Conservation (phyloP, 2,797 vertebrate species). For the Pantherophis vulpinus region DNA sequence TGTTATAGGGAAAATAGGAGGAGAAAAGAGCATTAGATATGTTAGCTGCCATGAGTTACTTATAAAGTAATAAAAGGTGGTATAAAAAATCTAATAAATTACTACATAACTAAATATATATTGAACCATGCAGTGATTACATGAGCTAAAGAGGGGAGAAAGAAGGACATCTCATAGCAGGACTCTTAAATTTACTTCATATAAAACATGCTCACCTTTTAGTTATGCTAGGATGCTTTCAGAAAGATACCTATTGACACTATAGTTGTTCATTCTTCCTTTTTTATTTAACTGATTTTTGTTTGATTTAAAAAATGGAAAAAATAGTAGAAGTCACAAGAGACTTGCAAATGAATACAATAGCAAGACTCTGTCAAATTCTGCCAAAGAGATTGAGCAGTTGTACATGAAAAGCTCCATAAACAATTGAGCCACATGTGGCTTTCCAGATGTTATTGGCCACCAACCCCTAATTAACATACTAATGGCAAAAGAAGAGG, state of each 20-base stretch:
- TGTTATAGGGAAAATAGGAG: neutral
- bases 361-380: neutral
- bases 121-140: neutral
- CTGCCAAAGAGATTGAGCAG: neutral
- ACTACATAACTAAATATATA: neutral
- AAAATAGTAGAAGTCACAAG: neutral
- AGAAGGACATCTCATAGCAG: neutral
- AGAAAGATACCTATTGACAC: neutral
- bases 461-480: neutral
- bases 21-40: neutral
- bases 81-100: neutral
- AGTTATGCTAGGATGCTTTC: neutral
- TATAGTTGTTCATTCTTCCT: neutral
- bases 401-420: neutral
- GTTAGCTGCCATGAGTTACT: neutral
- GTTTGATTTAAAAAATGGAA: neutral
- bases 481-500: neutral
- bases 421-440: neutral
- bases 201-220: neutral
- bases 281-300: neutral
- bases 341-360: neutral
- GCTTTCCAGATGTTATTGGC: neutral
- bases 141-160: neutral
- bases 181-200: neutral
- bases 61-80: neutral